A percentile compares a stretch with the other conserved stretches of the same genome.
Evolutionary conservation across 2,888 invertebrate genomes (phyloP).

Genomic region (Uloborus plumipes): DNA sequence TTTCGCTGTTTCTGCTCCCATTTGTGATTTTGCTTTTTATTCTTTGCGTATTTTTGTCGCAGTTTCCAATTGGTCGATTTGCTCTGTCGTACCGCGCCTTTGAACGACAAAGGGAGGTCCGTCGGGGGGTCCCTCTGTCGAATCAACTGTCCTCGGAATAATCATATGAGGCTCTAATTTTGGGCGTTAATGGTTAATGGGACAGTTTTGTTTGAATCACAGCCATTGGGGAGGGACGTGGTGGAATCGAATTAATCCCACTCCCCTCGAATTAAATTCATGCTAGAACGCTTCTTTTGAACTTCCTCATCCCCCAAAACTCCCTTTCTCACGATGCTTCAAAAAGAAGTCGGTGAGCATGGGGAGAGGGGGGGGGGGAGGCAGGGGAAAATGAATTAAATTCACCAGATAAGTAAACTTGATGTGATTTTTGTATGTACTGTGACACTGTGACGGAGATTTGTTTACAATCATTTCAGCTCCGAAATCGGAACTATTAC

Average conservation of each 20-base stretch:
- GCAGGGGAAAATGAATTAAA: too few relatives aligned
- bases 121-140: constrained; percentile 13
- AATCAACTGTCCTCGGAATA: constrained; percentile 44
- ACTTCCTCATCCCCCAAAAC: neutral
- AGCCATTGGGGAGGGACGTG: constrained; percentile 1
- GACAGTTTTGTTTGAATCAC: constrained; percentile 5
- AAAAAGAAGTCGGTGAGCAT: too few relatives aligned
- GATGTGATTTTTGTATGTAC: too few relatives aligned
- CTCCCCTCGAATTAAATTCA: neutral
- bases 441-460: too few relatives aligned
- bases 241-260: constrained; percentile 5
- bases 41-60: constrained; percentile 21
- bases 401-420: too few relatives aligned
- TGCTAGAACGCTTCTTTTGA: neutral
- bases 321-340: too few relatives aligned
- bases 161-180: constrained; percentile 52
- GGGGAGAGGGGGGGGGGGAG: too few relatives aligned
- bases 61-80: constrained; percentile 41
- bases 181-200: constrained; percentile 36
- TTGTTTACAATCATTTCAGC: too few relatives aligned
- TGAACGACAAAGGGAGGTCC: constrained; percentile 8
- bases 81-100: constrained; percentile 7
- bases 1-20: constrained; percentile 32
- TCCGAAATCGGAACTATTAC: too few relatives aligned
- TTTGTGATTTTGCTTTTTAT: constrained; percentile 5